Evolutionary conservation across 2,888 invertebrate genomes (phyloP).

Genomic region (Fragum whitleyi): DNA sequence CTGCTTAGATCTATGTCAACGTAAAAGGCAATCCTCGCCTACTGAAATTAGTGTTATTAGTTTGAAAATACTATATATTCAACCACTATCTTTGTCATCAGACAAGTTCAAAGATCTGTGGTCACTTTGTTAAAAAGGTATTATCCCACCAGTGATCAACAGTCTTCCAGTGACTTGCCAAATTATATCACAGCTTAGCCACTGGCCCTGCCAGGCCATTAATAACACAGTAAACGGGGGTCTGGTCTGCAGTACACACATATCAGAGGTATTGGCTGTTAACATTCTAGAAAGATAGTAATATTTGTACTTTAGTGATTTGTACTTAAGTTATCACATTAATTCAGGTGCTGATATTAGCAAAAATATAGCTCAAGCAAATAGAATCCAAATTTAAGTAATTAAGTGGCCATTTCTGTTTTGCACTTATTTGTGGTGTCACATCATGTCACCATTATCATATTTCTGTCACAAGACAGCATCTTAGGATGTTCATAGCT

Average conservation of each 20-base stretch:
- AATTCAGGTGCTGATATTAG: background rate
- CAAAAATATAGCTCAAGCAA: background rate
- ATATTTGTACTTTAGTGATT: background rate
- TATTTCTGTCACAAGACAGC: background rate
- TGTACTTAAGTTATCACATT: background rate
- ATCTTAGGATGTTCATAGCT: background rate
- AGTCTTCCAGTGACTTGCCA: background rate
- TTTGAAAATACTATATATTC: constrained; percentile 1
- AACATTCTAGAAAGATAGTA: background rate
- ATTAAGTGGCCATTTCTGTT: background rate
- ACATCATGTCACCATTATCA: background rate
- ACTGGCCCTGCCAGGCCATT: background rate
- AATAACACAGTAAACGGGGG: background rate
- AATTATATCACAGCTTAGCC: background rate
- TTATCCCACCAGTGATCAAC: constrained; percentile 25
- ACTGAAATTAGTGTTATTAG: constrained; percentile 1
- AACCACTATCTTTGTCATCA: background rate
- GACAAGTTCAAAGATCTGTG: constrained; percentile 29
- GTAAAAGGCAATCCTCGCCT: background rate
- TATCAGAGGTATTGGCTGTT: background rate
- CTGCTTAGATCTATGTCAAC: constrained; percentile 17
- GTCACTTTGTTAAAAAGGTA: constrained; percentile 17
- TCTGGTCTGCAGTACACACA: background rate
- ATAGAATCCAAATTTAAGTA: background rate
- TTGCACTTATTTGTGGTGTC: background rate